Base-by-base conservation (phyloP, 2,113 vertebrate genomes). In the Malurus alboscapulatus region DNA sequence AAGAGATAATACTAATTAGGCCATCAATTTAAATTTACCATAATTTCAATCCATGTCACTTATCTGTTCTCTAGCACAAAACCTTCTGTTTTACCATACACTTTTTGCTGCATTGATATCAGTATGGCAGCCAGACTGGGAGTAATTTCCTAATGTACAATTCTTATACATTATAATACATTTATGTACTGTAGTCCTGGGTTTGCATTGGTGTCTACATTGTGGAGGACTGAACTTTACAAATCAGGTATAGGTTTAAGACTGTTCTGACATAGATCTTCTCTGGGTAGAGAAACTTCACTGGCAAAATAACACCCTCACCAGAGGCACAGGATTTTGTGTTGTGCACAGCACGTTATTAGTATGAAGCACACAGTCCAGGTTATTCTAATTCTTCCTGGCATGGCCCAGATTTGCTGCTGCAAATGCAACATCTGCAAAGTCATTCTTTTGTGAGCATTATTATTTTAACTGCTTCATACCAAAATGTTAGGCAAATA, bases 1-100 rank as follows among this genome's bases (percentile, higher is more conserved):
- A 97, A 97, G 97, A 96, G 97, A 98, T 98, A 98, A 97, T 97
- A 96, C 94, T 98, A 98, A 98, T 98, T 98, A 98, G 92, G 94
- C 96, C 96, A 97, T 98, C 97, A 97, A 98, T 98, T 98, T 98
- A 98, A 97, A 98, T 98, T 98, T 97, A 97, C 97, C 92, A 94
- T 97, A 94, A 97, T 97, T 98, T 97, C 97, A 97, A 96, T 96
- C 97, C 96, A 94, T 97, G 96, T 96, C 97, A 98, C 95, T 97
- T 98, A 97, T 97, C 97, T 97, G 78, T 97, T 97, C 94, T 90
- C 61, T 51, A 94, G 90, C 90, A 96, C 92, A 98, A 97, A 97
- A 93, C 95, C 93, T 97, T 97, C 92, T 87, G 17, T 95, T 94
- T 92, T 91, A 40, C 91, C 48, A 82, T 76, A 87, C 53, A 18